Conservation (phyloP, 1,140 invertebrate species). For the Drosophila ogumai region DNA sequence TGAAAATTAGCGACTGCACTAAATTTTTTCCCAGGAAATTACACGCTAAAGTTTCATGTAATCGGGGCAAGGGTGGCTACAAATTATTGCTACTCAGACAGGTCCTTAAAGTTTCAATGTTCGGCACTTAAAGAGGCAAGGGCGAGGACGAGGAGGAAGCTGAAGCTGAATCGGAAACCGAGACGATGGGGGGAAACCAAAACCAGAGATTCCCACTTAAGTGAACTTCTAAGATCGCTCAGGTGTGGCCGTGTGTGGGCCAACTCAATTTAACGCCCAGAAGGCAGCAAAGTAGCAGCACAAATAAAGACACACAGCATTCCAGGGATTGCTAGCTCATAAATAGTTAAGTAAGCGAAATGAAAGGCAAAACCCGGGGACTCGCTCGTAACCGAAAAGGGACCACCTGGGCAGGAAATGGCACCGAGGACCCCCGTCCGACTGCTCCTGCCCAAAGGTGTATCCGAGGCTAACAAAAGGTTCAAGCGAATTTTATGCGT, state of each 20-base stretch:
- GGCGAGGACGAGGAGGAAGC: background rate
- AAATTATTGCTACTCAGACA: conserved; percentile 56
- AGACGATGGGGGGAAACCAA: conserved; percentile 14
- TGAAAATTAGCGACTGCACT: conserved; percentile 54
- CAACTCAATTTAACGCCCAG: conserved; percentile 81
- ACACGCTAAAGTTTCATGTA: conserved; percentile 53
- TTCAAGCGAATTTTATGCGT: conserved; percentile 78
- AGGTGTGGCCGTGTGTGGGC: conserved; percentile 63
- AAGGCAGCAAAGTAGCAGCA: conserved; percentile 81
- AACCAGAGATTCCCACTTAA: conserved; percentile 46
- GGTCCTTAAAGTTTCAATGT: conserved; percentile 46
- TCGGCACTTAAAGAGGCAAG: conserved; percentile 48
- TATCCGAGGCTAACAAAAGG: conserved; percentile 72
- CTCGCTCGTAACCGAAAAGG: conserved; percentile 24
- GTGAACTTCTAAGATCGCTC: conserved; percentile 47
- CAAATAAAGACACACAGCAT: conserved; percentile 81
- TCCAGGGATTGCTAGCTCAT: conserved; percentile 82
- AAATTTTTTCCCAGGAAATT: conserved; percentile 58
- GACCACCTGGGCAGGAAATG: conserved; percentile 55
- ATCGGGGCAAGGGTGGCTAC: conserved; percentile 33
- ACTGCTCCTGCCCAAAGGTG: conserved; percentile 52
- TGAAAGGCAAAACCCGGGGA: conserved; percentile 61
- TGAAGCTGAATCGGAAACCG: conserved; percentile 18
- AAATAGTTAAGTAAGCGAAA: conserved; percentile 81
- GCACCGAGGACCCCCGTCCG: conserved; percentile 35